These are phyloP conservation scores for Caranx melampygus DNA, from an alignment of 2,113 vertebrate species.

Conservation along the genomic window DNA sequence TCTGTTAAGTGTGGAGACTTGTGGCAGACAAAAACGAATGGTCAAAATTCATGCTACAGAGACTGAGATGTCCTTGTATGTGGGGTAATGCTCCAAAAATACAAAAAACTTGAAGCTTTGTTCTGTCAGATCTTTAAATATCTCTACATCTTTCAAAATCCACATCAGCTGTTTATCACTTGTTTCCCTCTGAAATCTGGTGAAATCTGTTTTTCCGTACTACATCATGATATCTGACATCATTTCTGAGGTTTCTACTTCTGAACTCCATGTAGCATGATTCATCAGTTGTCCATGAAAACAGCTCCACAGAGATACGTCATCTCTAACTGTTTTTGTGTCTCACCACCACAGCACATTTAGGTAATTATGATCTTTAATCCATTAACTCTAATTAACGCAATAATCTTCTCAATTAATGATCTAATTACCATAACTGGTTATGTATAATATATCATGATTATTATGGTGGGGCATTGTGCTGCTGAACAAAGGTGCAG, in stretches of 20 bases:
- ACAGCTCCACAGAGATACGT: slow-evolving; percentile 4
- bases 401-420: slow-evolving; percentile 56
- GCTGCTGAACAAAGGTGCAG: slow-evolving; percentile 48
- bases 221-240: background rate
- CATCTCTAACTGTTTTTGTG: slow-evolving; percentile 5
- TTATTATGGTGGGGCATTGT: slow-evolving; percentile 45
- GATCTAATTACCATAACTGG: slow-evolving; percentile 48
- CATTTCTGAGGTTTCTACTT: background rate
- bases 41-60: background rate
- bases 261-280: background rate
- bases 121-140: too few relatives aligned
- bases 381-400: slow-evolving; percentile 58
- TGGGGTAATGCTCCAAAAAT: too few relatives aligned
- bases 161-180: too few relatives aligned
- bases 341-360: slow-evolving; percentile 20
- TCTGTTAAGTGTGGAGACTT: too few relatives aligned
- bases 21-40: background rate
- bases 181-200: too few relatives aligned
- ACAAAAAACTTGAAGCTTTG: too few relatives aligned
- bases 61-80: background rate
- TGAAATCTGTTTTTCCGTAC: background rate
- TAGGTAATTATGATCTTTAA: slow-evolving; percentile 37
- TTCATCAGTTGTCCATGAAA: background rate
- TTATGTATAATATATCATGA: slow-evolving; percentile 29
- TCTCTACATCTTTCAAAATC: too few relatives aligned